Evolutionary conservation across 2,113 vertebrate genomes (phyloP).

Genomic region (Pyxicephalus adspersus): DNA sequence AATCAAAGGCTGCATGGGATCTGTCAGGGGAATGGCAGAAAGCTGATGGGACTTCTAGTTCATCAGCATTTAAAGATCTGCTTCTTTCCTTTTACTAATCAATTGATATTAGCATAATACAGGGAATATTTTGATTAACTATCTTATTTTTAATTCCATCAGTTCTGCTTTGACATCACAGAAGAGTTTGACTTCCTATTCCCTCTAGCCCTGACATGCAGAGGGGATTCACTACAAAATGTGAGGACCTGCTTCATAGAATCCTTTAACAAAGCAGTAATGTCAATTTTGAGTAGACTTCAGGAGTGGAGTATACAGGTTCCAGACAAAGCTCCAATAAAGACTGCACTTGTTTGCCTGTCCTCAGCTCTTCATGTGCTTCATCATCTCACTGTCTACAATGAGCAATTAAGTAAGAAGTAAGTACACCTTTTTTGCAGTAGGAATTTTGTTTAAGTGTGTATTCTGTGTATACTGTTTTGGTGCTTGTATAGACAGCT

Average conservation of each 20-base stretch:
- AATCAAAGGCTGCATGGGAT: too few species aligned
- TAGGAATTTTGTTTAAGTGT: not conserved
- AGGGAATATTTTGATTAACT: not conserved
- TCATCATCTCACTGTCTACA: conserved; percentile 79
- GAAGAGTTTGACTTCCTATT: conserved; percentile 86
- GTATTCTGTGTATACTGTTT: not conserved
- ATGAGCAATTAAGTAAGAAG: conserved; percentile 76
- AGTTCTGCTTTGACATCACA: conserved; percentile 90
- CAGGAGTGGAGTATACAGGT: conserved; percentile 81
- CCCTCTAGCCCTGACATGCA: conserved; percentile 86
- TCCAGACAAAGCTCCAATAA: conserved; percentile 77
- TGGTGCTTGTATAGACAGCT: too few species aligned
- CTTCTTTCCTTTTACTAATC: not conserved
- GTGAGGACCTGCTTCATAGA: conserved; percentile 87
- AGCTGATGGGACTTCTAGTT: too few species aligned
- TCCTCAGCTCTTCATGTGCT: conserved; percentile 78
- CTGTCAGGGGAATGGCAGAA: too few species aligned
- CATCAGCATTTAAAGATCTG: not conserved
- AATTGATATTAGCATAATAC: not conserved
- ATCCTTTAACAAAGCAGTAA: conserved; percentile 79
- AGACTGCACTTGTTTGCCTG: conserved; percentile 76
- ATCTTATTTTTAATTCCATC: conserved; percentile 65
- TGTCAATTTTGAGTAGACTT: conserved; percentile 79
- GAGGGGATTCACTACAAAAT: conserved; percentile 81
- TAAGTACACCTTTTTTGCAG: conserved; percentile 67